Conservation (phyloP, 1,140 invertebrate genomes). For the Macrostomum lignano region DNA sequence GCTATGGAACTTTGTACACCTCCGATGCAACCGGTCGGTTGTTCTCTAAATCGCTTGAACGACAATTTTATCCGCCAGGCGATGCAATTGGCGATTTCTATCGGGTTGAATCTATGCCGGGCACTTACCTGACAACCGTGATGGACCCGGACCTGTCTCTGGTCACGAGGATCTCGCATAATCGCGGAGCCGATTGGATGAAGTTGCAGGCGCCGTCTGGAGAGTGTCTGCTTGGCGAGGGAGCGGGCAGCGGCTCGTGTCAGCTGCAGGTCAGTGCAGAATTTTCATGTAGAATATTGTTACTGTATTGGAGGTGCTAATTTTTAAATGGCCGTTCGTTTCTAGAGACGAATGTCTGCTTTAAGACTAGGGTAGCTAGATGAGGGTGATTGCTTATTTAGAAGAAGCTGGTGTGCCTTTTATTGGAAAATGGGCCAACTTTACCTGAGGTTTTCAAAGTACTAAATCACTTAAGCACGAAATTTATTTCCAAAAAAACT, state of each 20-base stretch:
- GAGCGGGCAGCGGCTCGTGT: no score
- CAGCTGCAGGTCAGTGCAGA: no score
- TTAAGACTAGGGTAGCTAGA: no score
- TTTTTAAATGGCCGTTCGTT: no score
- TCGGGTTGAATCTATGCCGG: constrained; percentile 18
- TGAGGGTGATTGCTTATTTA: no score
- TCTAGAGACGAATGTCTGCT: no score
- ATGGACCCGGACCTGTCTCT: constrained; percentile 18
- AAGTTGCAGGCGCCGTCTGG: constrained; percentile 12
- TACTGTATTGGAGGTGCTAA: no score
- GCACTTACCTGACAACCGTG: constrained; percentile 24
- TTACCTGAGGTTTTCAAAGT: no score
- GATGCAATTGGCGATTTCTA: constrained; percentile 23
- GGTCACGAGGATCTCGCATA: constrained; percentile 19
- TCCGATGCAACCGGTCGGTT: constrained; percentile 18
- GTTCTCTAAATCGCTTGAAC: constrained; percentile 17
- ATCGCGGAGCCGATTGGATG: constrained; percentile 21
- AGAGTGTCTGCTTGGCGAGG: constrained; percentile 11
- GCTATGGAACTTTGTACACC: constrained; percentile 21
- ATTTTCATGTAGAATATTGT: no score
- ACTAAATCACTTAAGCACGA: no score
- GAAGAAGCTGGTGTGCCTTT: no score
- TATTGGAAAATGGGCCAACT: no score
- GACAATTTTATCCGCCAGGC: constrained; percentile 22
- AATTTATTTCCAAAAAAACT: not conserved